Base-by-base conservation (phyloP, 2,888 invertebrate genomes). In the Gastrophysa polygoni region DNA sequence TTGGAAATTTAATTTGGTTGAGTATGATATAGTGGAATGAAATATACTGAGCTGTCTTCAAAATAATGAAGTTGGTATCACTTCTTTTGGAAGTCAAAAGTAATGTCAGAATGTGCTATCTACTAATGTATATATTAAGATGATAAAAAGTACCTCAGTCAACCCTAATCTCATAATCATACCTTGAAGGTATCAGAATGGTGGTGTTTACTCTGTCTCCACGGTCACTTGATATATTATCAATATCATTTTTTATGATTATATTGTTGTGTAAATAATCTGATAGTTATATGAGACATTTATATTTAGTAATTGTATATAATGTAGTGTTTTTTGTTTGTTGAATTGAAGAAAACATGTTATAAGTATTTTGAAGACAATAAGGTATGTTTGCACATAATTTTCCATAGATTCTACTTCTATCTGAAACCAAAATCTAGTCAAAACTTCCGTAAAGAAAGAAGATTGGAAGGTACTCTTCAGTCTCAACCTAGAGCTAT, bases 351-450 rank as follows among this genome's bases (percentile, higher is more conserved):
- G 50, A 63, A 63, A 64, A 64, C 61, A 59, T 67, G 64, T 69
- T 67, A 72, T 67, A 72, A 72, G 72, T 73, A 73, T 73, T 74
- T 73, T 73, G 73, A 73, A 74, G 74, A 74, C 74, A 74, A 74
- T 74, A 74, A 73, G 67, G 67, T 66, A 64, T 62, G 57, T 64
- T 59, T 66, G 50, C 29, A 58, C 57, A 63, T 59, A 29, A 51
- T 63, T 63, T 58, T 59, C 52, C 32, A 47, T n/a, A 38, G 56
- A 52, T 52, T 57, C 34, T 34, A 49, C 52, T 59, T 28, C 43
- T 32, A 20, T 47, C 49, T 49, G 16, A 50, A 50, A 21, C 47
- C 11, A 20, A 51, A 32, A 14, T 51, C 18, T 14, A 4, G 38
- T 38, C 2, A 14, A 32, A 24, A 32, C 29, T 32, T 32, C 29